Percentiles rank a stretch among this genome's conserved stretches.
phyloP scores from a whole-genome alignment of 2,113 vertebrate genomes.

The Oenanthe oenanthe region DNA sequence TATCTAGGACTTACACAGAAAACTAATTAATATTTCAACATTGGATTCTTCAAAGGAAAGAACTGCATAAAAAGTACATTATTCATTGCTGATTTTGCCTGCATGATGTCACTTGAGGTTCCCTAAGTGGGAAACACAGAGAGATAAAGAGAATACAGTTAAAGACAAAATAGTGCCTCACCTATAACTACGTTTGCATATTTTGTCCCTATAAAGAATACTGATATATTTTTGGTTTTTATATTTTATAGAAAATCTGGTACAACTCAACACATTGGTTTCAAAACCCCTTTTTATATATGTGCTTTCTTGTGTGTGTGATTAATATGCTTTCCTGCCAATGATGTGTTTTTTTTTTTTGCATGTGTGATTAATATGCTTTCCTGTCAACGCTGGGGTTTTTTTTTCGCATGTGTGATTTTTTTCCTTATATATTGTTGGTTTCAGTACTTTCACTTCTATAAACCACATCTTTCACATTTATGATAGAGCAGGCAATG shows the following conservation, averaged over 20 bases:
- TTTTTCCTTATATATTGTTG: neutral
- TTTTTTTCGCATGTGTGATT: neutral
- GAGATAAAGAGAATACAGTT: neutral
- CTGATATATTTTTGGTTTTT: neutral
- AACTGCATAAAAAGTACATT: conserved; percentile 11
- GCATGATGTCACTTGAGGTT: neutral
- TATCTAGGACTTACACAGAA: neutral
- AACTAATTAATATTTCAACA: conserved; percentile 38
- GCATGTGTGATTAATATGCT: neutral
- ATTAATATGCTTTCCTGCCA: neutral
- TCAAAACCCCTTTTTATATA: neutral
- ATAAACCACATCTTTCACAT: neutral
- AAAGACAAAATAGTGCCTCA: neutral
- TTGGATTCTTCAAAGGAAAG: conserved; percentile 3
- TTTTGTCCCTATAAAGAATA: neutral
- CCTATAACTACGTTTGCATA: fast-evolving
- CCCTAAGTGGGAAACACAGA: neutral
- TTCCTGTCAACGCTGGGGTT: fast-evolving
- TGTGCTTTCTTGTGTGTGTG: neutral
- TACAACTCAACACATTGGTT: neutral
- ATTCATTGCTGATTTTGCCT: neutral
- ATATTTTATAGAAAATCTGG: neutral
- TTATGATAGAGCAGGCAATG: neutral
- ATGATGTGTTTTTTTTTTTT: fast-evolving
- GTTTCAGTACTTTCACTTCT: neutral